Percentiles rank a stretch among this genome's conserved stretches.
These are phyloP conservation scores for Gallinago media DNA, from an alignment of 2,113 vertebrate genomes.

Conservation along the genomic window DNA sequence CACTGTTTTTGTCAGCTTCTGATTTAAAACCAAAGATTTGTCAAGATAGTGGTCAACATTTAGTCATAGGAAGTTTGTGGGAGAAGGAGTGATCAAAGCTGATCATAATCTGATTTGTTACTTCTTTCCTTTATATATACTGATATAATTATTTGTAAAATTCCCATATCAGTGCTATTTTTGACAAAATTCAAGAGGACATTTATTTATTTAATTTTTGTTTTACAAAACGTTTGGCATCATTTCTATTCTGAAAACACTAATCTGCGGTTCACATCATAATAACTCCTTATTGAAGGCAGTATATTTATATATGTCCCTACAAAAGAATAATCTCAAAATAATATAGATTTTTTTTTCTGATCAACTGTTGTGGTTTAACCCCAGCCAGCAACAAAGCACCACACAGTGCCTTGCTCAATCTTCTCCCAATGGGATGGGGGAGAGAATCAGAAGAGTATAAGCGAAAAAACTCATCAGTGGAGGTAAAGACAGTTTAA, in stretches of 20 bases:
- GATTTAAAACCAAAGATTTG: background rate
- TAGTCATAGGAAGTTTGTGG: background rate
- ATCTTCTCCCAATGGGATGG: background rate
- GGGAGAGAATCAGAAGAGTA: background rate
- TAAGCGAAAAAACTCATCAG: background rate
- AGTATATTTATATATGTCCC: background rate
- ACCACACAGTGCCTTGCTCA: background rate
- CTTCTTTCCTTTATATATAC: background rate
- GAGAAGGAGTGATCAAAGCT: background rate
- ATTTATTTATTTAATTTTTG: background rate
- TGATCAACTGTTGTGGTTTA: background rate
- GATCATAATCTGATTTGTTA: background rate
- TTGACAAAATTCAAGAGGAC: background rate
- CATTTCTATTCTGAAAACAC: background rate
- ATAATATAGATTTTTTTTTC: background rate
- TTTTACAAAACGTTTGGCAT: background rate
- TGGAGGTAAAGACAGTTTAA: background rate
- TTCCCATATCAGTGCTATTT: background rate
- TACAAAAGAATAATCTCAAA: background rate
- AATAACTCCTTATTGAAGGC: background rate
- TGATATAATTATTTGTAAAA: background rate
- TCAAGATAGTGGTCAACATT: background rate
- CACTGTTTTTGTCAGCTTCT: background rate
- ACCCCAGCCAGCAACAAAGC: background rate
- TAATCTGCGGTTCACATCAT: background rate